A percentile compares a stretch with the other conserved stretches of the same genome.
Evolutionary conservation across 2,888 invertebrate genomes (phyloP).

Genomic region (Caenorhabditis becei): DNA sequence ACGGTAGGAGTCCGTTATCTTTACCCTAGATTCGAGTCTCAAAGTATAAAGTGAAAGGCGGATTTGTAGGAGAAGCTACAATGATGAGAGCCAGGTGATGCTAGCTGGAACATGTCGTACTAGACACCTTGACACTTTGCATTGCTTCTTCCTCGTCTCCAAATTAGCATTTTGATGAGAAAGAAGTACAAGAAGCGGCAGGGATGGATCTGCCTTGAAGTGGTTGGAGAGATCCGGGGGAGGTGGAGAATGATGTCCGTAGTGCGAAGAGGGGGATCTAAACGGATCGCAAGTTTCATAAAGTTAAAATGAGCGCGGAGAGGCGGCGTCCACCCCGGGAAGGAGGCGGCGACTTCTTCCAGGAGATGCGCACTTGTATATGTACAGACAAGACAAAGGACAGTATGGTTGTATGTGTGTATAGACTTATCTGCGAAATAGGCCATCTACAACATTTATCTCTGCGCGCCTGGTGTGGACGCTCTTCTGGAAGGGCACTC

Average conservation of each 20-base stretch:
- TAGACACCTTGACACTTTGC: not conserved
- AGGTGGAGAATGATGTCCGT: slow-evolving; percentile 16
- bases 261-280: slow-evolving; percentile 21
- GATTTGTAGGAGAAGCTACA: too few relatives aligned
- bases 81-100: too few relatives aligned
- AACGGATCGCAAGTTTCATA: slow-evolving; percentile 58
- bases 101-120: too few relatives aligned
- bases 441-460: slow-evolving; percentile 67
- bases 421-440: slow-evolving; percentile 64
- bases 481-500: slow-evolving; percentile 51
- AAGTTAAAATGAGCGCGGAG: slow-evolving; percentile 57
- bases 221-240: slow-evolving; percentile 38
- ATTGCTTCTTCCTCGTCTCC: not conserved
- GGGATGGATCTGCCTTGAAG: slow-evolving; percentile 32
- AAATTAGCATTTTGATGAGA: slow-evolving; percentile 57
- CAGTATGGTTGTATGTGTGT: slow-evolving; percentile 53
- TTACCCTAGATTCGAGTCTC: not conserved
- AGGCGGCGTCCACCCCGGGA: slow-evolving; percentile 18
- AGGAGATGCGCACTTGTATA: slow-evolving; percentile 58
- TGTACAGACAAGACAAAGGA: slow-evolving; percentile 59
- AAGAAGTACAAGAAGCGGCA: slow-evolving; percentile 38
- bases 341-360: slow-evolving; percentile 49
- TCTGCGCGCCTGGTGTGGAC: slow-evolving; percentile 50
- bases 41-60: not conserved
- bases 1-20: not conserved